These are phyloP conservation scores for Argyra leucocephala DNA, from an alignment of 2,888 invertebrate genomes.

Conservation along the genomic window DNA sequence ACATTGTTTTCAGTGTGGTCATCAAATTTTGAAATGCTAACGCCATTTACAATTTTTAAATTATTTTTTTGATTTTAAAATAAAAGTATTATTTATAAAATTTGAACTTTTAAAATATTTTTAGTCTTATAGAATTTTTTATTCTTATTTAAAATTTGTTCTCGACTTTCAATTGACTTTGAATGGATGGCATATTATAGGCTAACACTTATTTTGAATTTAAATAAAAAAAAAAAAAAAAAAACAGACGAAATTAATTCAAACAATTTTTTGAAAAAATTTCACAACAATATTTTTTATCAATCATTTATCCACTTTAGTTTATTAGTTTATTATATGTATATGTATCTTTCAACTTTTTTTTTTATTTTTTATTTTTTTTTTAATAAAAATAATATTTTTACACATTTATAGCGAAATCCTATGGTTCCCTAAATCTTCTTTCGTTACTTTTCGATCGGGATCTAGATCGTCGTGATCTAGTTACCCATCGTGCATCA, in stretches of 20 bases:
- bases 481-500: slow-evolving; percentile 28
- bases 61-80: background rate
- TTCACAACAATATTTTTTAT: slow-evolving; percentile 13
- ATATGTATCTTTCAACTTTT: no score
- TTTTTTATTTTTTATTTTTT: slow-evolving; percentile 16
- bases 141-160: background rate
- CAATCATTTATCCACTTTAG: background rate
- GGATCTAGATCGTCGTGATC: slow-evolving; percentile 27
- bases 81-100: background rate
- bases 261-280: slow-evolving; percentile 20
- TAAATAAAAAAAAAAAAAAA: slow-evolving; percentile 15
- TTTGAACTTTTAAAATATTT: background rate
- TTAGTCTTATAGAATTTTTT: background rate
- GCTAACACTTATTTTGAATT: slow-evolving; percentile 8
- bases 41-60: background rate
- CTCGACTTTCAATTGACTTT: background rate
- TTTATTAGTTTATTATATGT: background rate
- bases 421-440: slow-evolving; percentile 21
- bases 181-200: slow-evolving; percentile 7
- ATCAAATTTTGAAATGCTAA: background rate
- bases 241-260: slow-evolving; percentile 21
- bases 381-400: slow-evolving; percentile 22
- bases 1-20: no score
- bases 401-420: slow-evolving; percentile 23
- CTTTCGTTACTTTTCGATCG: slow-evolving; percentile 31